These are phyloP conservation scores for Cosmorhoe ocellata DNA, from an alignment of 2,888 invertebrate genomes.

Conservation along the genomic window DNA sequence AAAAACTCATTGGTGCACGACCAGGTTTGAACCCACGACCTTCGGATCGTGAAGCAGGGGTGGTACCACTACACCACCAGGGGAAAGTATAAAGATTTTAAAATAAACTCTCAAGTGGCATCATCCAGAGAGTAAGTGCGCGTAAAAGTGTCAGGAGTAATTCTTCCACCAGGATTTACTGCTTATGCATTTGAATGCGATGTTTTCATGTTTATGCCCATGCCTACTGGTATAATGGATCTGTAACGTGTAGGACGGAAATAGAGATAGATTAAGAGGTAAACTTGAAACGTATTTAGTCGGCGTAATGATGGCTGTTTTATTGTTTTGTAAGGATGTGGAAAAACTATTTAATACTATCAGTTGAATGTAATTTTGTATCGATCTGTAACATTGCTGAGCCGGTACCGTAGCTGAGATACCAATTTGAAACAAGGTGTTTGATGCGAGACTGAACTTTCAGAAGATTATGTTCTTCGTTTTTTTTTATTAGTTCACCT, in stretches of 20 bases:
- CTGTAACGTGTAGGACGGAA: constrained; percentile 20
- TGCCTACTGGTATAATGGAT: constrained; percentile 29
- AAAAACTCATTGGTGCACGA: too few species aligned
- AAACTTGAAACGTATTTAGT: constrained; percentile 4
- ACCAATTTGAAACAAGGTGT: too few species aligned
- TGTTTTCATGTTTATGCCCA: constrained; percentile 34
- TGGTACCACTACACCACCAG: too few species aligned
- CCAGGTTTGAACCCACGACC: too few species aligned
- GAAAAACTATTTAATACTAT: too few species aligned
- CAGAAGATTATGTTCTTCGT: too few species aligned
- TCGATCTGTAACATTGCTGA: too few species aligned
- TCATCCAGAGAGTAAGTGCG: constrained; percentile 52
- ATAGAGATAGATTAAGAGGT: constrained; percentile 24
- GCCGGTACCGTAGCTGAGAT: too few species aligned
- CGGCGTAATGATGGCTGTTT: not conserved
- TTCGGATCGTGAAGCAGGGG: too few species aligned
- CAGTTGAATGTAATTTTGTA: too few species aligned
- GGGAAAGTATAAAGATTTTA: constrained; percentile 42
- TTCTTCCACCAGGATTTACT: constrained; percentile 54
- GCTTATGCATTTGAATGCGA: constrained; percentile 41
- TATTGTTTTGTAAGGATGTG: not conserved
- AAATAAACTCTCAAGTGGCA: constrained; percentile 51
- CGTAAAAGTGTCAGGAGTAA: constrained; percentile 61
- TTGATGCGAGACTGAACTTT: too few species aligned
- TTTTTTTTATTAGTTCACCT: too few species aligned